phyloP scores from a whole-genome alignment of 2,888 invertebrate species.

The Congeria kusceri region DNA sequence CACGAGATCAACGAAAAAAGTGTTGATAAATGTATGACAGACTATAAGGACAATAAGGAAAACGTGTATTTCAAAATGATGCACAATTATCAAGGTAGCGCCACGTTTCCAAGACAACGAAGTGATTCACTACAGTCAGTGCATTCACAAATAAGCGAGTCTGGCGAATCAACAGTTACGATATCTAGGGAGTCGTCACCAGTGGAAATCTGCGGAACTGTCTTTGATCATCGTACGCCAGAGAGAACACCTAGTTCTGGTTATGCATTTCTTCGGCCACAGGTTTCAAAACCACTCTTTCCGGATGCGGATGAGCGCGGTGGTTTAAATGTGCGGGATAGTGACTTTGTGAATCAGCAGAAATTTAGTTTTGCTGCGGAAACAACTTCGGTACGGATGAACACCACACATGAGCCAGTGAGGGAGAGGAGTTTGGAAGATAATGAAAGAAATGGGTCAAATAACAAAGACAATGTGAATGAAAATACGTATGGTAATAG shows the following conservation, averaged over 20 bases:
- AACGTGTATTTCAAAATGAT: not conserved
- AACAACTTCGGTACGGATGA: no score
- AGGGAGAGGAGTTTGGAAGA: no score
- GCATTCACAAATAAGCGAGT: conserved; percentile 21
- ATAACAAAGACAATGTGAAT: no score
- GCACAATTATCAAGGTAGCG: not conserved
- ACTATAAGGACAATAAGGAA: not conserved
- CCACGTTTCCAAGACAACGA: conserved; percentile 4
- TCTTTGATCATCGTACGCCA: conserved; percentile 48
- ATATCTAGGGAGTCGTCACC: conserved; percentile 43
- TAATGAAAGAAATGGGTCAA: no score
- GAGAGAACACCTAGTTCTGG: conserved; percentile 39
- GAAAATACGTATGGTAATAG: no score
- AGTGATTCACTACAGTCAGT: conserved; percentile 49
- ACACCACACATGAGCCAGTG: no score
- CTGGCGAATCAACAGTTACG: conserved; percentile 7
- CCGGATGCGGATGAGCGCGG: conserved; percentile 24
- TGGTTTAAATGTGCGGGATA: not conserved
- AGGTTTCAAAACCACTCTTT: conserved; percentile 54
- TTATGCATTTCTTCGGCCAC: conserved; percentile 17
- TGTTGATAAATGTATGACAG: not conserved
- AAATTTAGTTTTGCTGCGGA: no score
- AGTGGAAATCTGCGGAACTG: not conserved
- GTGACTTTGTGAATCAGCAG: no score
- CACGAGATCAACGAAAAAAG: not conserved